phyloP scores from a whole-genome alignment of 2,888 invertebrate genomes.

The Tuberolachnus salignus region DNA sequence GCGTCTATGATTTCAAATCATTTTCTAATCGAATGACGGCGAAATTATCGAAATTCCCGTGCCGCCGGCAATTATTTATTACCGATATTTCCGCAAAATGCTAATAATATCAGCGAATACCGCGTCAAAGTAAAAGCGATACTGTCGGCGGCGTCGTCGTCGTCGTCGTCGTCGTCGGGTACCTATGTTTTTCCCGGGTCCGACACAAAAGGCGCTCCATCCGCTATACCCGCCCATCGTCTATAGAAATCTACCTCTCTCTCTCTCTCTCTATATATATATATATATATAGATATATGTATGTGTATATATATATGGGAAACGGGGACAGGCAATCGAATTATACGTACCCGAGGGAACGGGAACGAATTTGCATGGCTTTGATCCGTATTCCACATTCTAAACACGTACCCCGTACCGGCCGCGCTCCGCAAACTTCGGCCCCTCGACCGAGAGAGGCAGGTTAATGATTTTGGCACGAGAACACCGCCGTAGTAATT shows the following conservation, averaged over 20 bases:
- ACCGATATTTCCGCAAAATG: background rate
- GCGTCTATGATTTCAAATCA: too few relatives aligned
- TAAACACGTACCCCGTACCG: conserved; percentile 50
- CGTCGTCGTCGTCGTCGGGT: too few relatives aligned
- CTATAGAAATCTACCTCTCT: background rate
- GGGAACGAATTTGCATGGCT: conserved; percentile 55
- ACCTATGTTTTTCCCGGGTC: too few relatives aligned
- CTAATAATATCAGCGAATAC: conserved; percentile 27
- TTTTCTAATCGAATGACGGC: too few relatives aligned
- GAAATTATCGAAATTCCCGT: too few relatives aligned
- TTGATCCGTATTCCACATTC: conserved; percentile 46
- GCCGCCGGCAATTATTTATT: too few relatives aligned
- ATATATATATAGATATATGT: background rate
- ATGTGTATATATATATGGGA: background rate
- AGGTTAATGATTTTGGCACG: conserved; percentile 55
- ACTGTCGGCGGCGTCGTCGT: too few relatives aligned
- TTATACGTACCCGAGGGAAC: conserved; percentile 52
- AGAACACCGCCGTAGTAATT: conserved; percentile 32
- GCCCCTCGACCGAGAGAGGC: background rate
- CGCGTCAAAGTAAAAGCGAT: conserved; percentile 22
- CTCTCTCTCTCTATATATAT: too few relatives aligned
- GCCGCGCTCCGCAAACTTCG: conserved; percentile 41
- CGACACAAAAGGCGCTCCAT: background rate
- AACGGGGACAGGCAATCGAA: conserved; percentile 51
- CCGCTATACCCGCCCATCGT: background rate